Percentiles rank a stretch among this genome's conserved stretches.
phyloP scores from a whole-genome alignment of 2,888 invertebrate species.

The Napeogenes inachia region DNA sequence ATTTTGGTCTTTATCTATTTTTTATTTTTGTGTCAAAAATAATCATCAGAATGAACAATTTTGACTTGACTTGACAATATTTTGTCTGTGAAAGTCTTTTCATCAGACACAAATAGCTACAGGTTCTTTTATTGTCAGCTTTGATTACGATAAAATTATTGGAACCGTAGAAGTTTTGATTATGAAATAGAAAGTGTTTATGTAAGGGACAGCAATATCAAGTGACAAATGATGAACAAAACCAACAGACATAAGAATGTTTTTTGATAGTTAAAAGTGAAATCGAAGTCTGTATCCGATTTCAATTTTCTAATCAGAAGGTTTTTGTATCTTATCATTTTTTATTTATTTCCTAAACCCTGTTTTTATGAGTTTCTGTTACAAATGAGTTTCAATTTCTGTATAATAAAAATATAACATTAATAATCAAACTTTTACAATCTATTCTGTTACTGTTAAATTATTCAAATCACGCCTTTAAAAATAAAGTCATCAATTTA shows the following conservation, averaged over 20 bases:
- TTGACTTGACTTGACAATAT: neutral
- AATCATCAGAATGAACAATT: too few species aligned
- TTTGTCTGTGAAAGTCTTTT: constrained; percentile 8
- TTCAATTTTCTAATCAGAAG: neutral
- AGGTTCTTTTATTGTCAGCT: constrained; percentile 16
- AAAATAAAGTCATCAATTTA: too few species aligned
- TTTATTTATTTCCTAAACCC: neutral
- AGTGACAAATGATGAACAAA: neutral
- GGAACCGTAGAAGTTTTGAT: constrained; percentile 20
- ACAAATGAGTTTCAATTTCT: too few species aligned
- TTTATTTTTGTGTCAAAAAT: too few species aligned
- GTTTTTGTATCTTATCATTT: constrained; percentile 7
- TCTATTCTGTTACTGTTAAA: too few species aligned
- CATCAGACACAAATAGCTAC: constrained; percentile 7
- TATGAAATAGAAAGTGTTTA: constrained; percentile 32
- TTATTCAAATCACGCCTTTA: too few species aligned
- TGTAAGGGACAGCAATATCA: constrained; percentile 10
- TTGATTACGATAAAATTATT: constrained; percentile 18
- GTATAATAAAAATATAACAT: too few species aligned
- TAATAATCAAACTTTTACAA: too few species aligned
- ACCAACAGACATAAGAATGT: neutral
- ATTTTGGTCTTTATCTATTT: too few species aligned
- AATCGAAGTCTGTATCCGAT: neutral
- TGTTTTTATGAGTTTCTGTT: neutral
- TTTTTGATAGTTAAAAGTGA: neutral